Conservation (phyloP, 2,113 vertebrate species). For the Plestiodon gilberti region DNA sequence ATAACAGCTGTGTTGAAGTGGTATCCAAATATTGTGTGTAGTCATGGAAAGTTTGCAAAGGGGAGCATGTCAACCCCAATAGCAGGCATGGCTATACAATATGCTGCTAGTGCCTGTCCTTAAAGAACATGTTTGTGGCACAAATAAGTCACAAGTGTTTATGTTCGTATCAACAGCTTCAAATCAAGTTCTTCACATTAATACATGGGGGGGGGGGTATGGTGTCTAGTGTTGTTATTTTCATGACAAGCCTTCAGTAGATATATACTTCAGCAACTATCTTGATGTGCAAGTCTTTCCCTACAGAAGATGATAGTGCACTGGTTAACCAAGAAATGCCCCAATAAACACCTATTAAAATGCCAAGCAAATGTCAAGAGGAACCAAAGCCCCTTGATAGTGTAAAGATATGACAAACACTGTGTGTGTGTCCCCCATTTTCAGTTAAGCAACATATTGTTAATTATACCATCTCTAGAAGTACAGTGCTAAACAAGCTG, state of each 20-base stretch:
- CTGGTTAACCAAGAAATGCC: neutral
- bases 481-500: constrained; percentile 21
- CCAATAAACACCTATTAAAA: constrained; percentile 9
- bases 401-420: neutral
- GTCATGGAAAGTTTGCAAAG: constrained; percentile 62
- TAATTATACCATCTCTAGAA: neutral
- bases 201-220: neutral
- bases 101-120: constrained; percentile 67
- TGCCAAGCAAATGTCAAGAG: neutral
- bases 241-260: constrained; percentile 26
- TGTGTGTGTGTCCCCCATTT: constrained; percentile 10
- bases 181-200: constrained; percentile 49
- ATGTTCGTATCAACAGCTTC: constrained; percentile 62
- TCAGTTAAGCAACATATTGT: neutral
- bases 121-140: constrained; percentile 63
- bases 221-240: neutral
- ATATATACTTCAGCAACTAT: neutral
- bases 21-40: constrained; percentile 56
- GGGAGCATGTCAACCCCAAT: constrained; percentile 67
- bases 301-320: neutral
- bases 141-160: constrained; percentile 49
- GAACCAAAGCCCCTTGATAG: neutral
- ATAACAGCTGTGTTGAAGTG: constrained; percentile 60
- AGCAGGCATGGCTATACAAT: constrained; percentile 65
- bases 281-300: neutral